Base-by-base conservation (phyloP, 2,113 vertebrate genomes). In the Australoheros scitulus region DNA sequence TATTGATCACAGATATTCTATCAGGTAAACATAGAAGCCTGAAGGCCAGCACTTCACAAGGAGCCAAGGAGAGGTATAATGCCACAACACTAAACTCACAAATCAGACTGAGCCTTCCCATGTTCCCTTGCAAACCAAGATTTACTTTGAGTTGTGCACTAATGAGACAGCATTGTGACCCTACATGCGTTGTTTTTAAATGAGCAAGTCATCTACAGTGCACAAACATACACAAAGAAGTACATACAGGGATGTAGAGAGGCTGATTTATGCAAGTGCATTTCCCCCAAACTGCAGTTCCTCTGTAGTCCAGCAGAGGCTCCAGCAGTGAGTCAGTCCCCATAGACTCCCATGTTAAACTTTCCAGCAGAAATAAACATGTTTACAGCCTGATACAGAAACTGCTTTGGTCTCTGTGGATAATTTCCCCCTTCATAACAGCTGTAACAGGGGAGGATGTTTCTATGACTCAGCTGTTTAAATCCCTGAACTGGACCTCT, bases 1-100 rank as follows among this genome's bases (percentile, higher is more conserved):
- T 63, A 89, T 90, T 83, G 87, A 87, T 86, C 61, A 24, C 52
- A 57, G 77, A 82, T 70, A 43, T 76, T 38, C 52, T 76, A 58
- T 79, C 72, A 18, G 64, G 47, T 70, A 50, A 68, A 68, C 64
- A 29, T 24, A 50, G 8, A 68, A 68, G 38, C 38, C 43, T 47
- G 43, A 14, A 47, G 43, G 43, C 5, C 43, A 15, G 43, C 43
- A 47, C 43, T 15, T 15, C 15, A 15, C 11, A 47, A 26, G 26
- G 26, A 26, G 43, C 14, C 5, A 15, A 14, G 15, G 43, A 47
- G 43, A 11, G 14, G 14, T 2, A 47, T 10, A 24, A 63, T 50
- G 76, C 22, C 32, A 52, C 38, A 58, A 11, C 36, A 9, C 59
- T 5, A 3, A 79, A n/a, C 15, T 83, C 55, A 1, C 76, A 68